A percentile compares a stretch with the other conserved stretches of the same genome.
phyloP scores from a whole-genome alignment of 23 tunicate species.

The Corella eumyota region DNA sequence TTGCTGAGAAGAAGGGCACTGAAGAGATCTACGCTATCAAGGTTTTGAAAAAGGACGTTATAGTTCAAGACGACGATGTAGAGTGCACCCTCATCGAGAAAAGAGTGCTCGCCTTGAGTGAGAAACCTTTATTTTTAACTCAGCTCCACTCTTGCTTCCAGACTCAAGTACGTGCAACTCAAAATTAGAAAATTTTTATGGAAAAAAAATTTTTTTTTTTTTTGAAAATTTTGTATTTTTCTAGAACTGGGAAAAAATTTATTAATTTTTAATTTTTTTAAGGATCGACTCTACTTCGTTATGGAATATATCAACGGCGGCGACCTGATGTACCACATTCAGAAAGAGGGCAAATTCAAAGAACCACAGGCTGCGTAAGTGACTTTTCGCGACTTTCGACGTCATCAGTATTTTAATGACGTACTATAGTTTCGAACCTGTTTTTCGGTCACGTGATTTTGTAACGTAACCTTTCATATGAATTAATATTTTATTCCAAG shows the following conservation, averaged over 20 bases:
- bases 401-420: neutral
- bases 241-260: no score
- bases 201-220: neutral
- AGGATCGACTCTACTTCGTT: conserved; percentile 96
- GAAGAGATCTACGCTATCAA: conserved; percentile 88
- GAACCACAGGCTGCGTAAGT: conserved; percentile 98
- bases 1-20: conserved; percentile 80
- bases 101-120: conserved; percentile 76
- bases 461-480: no score
- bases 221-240: no score
- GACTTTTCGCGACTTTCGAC: neutral
- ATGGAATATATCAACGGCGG: conserved; percentile 98
- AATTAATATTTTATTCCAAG: no score
- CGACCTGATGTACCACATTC: conserved; percentile 96
- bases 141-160: conserved; percentile 92
- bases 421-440: neutral
- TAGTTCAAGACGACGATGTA: conserved; percentile 95
- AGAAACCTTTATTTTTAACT: conserved; percentile 88
- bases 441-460: neutral
- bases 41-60: conserved; percentile 89
- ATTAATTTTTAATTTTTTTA: no score
- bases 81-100: conserved; percentile 95
- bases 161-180: conserved; percentile 41
- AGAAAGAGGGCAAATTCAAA: conserved; percentile 85
- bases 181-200: neutral